Evolutionary conservation across 2,113 vertebrate genomes (phyloP), one percentile per base, ranked within the genome.

Genomic region (Gulo gulo): DNA sequence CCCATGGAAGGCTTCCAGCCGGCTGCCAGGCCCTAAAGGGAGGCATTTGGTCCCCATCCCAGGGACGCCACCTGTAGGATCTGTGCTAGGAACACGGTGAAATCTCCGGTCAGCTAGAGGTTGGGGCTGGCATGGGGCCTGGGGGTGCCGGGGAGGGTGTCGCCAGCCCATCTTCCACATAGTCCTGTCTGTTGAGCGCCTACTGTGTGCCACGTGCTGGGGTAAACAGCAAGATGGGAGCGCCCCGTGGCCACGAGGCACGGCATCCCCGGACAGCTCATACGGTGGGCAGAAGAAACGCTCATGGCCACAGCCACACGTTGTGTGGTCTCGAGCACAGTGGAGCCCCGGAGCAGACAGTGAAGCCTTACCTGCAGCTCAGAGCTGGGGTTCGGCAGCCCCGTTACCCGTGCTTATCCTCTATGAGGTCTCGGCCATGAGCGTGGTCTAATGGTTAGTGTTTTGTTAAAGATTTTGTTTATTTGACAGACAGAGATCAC

Each of bases 281-380:
- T 7, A 1, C 7, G 0, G 8, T 2, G 4, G 1, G 18, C 45
- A 59, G 78, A 59, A 21, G 10, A 16, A 4, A 18, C 13, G 31
- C 0, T 39, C 34, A 7, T 2, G 7, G 21, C 73, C 0, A 2
- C 21, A 7, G 39, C 67, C 59, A 0, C 3, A 0, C 20, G 14
- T 29, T 15, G 1, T n/a, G 63, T 39, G 39, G 52, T 24, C 24
- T 59, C 11, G 0, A 26, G 6, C 1, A 1, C 2, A 4, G 24
- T 15, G 20, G 2, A 24, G 23, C 45, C 10, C 1, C 47, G 50
- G 74, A 36, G 26, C 74, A 29, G 84, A 45, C 6, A 1, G 57
- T 7, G 10, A 6, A 3, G 6, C 26, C 47, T 39, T 36, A 14
- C 76, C 29, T 1, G 12, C 9, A 4, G 39, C 23, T 81, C 14